Evolutionary conservation across 2,888 invertebrate species (phyloP).

Genomic region (Epiblema foenella): DNA sequence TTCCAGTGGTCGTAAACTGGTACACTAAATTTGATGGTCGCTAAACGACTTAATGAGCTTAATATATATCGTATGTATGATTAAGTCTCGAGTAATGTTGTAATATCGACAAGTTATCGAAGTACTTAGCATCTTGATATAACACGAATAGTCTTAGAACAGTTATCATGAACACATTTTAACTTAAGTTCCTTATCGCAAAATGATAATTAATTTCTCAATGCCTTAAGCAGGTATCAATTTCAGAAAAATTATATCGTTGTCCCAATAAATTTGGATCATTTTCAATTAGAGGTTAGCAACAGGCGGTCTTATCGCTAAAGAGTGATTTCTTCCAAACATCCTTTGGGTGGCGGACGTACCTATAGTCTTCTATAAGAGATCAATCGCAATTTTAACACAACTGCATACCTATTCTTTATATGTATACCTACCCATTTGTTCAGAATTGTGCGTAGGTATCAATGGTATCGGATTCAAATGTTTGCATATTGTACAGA

Average conservation of each 20-base stretch:
- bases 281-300: too few relatives aligned
- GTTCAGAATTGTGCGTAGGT: constrained; percentile 31
- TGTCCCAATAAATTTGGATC: background rate
- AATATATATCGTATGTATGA: background rate
- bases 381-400: background rate
- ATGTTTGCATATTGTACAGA: constrained; percentile 36
- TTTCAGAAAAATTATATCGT: background rate
- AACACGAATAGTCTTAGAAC: constrained; percentile 2
- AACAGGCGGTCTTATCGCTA: too few relatives aligned
- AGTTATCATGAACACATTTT: constrained; percentile 23
- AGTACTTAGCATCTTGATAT: constrained; percentile 27
- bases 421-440: constrained; percentile 14
- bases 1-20: too few relatives aligned
- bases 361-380: background rate
- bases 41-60: too few relatives aligned
- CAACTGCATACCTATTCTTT: too few relatives aligned
- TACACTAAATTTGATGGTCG: too few relatives aligned
- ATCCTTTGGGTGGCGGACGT: too few relatives aligned
- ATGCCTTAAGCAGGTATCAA: background rate
- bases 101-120: background rate
- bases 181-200: constrained; percentile 15
- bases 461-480: constrained; percentile 15
- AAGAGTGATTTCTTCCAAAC: too few relatives aligned
- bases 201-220: constrained; percentile 11
- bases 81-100: background rate